Conservation (phyloP, 2,888 invertebrate genomes). For the Hydriomena furcata region DNA sequence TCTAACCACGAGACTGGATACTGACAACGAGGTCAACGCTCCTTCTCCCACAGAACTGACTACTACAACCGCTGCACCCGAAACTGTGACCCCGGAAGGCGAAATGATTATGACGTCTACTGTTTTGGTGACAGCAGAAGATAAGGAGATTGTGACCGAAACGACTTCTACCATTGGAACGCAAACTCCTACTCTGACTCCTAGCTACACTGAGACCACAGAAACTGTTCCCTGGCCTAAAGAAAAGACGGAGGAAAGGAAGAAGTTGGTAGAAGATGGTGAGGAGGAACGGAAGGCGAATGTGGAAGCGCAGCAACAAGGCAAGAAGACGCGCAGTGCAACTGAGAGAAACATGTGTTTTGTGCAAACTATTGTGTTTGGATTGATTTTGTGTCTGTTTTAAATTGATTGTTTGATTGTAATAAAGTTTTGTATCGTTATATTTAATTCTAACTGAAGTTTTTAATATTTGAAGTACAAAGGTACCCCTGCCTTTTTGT, state of each 20-base stretch:
- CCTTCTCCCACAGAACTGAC: background rate
- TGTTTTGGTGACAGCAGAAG: background rate
- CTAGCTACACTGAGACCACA: conserved; percentile 3
- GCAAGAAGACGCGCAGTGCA: conserved; percentile 27
- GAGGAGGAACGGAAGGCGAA: conserved; percentile 39
- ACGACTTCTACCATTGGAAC: background rate
- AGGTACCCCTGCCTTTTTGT: no score
- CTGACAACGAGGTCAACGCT: background rate
- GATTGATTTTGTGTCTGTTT: conserved; percentile 44
- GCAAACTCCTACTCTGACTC: background rate
- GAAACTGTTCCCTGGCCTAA: conserved; percentile 41
- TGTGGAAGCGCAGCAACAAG: conserved; percentile 45
- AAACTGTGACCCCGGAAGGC: conserved; percentile 7
- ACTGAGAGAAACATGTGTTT: conserved; percentile 35
- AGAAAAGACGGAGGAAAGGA: conserved; percentile 36
- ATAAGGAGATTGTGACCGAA: background rate
- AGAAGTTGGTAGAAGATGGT: conserved; percentile 31
- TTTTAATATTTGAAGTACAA: no score
- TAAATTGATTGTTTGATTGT: conserved; percentile 32
- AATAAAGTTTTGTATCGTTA: conserved; percentile 33
- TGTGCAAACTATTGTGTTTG: conserved; percentile 41
- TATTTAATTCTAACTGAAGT: no score
- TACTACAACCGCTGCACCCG: background rate
- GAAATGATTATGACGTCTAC: background rate
- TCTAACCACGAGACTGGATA: background rate